Evolutionary conservation across 30 jellyfish, hydroid and myxozoan genomes (phyloP).

Genomic region (Cassiopea andromeda): DNA sequence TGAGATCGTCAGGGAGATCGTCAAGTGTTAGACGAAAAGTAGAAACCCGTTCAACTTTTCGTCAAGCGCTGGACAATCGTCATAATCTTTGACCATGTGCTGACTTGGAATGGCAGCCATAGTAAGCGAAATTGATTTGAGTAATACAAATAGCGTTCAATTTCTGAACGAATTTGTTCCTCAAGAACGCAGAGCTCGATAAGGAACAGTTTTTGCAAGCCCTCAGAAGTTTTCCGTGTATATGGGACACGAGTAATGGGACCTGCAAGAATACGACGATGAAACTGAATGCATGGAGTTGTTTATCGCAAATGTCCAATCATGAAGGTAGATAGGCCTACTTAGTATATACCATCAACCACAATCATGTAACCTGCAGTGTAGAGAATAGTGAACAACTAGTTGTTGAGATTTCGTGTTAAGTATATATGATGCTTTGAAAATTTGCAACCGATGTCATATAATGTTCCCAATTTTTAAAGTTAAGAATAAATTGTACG

Average conservation of each 20-base stretch:
- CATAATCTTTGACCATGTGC: not conserved
- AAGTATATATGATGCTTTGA: too few relatives aligned
- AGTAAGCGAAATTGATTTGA: not conserved
- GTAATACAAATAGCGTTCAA: not conserved
- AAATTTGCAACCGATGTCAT: too few relatives aligned
- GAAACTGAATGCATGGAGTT: conserved; percentile 60
- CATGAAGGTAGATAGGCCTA: conserved; percentile 69
- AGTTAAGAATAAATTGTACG: too few relatives aligned
- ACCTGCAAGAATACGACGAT: conserved; percentile 57
- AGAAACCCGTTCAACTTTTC: not conserved
- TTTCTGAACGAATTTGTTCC: not conserved
- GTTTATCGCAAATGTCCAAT: conserved; percentile 43
- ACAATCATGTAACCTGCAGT: too few relatives aligned
- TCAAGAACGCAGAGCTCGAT: conserved; percentile 13
- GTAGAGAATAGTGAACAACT: too few relatives aligned
- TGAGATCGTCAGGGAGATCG: not conserved
- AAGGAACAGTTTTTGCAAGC: conserved; percentile 68
- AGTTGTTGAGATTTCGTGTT: too few relatives aligned
- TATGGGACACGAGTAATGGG: conserved; percentile 58
- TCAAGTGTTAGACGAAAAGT: not conserved
- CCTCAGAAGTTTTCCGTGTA: conserved; percentile 47
- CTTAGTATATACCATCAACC: too few relatives aligned
- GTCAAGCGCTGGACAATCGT: not conserved
- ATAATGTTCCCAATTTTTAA: too few relatives aligned
- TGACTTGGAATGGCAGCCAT: not conserved